Evolutionary conservation across 2,113 vertebrate species (phyloP).

Genomic region (Esox niger): DNA sequence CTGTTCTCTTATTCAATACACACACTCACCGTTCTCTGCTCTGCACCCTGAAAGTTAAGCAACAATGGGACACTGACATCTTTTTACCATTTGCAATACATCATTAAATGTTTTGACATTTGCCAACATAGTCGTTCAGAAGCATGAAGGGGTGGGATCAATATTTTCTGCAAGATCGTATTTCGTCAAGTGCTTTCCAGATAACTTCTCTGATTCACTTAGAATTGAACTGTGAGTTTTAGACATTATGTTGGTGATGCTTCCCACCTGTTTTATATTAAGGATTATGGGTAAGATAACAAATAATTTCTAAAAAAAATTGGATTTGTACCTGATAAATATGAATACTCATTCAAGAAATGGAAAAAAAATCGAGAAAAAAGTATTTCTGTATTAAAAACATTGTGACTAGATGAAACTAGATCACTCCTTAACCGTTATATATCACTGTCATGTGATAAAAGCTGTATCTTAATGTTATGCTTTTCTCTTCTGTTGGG

Average conservation of each 20-base stretch:
- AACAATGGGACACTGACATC: conserved; percentile 66
- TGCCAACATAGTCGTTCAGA: conserved; percentile 52
- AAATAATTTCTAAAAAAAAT: too few species aligned
- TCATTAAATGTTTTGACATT: conserved; percentile 66
- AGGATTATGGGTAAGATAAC: not conserved
- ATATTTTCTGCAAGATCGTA: conserved; percentile 49
- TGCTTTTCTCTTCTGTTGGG: not conserved
- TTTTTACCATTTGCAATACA: conserved; percentile 45
- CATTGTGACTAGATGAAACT: not conserved
- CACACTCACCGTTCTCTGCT: conserved; percentile 28
- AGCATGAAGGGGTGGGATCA: conserved; percentile 49
- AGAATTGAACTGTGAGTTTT: conserved; percentile 28
- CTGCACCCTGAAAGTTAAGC: conserved; percentile 53
- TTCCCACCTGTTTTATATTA: conserved; percentile 42
- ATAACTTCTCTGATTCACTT: conserved; percentile 13
- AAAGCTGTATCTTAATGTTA: conserved; percentile 31
- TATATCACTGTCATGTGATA: conserved; percentile 37
- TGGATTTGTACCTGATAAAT: too few species aligned
- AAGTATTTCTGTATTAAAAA: conserved; percentile 11
- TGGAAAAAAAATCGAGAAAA: too few species aligned
- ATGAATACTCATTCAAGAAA: too few species aligned
- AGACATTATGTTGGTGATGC: conserved; percentile 11
- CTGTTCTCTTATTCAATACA: conserved; percentile 51
- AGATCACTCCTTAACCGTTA: conserved; percentile 27
- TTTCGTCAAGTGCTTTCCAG: conserved; percentile 52